Conservation (phyloP, 2,797 vertebrate genomes). For the Falco cherrug region DNA sequence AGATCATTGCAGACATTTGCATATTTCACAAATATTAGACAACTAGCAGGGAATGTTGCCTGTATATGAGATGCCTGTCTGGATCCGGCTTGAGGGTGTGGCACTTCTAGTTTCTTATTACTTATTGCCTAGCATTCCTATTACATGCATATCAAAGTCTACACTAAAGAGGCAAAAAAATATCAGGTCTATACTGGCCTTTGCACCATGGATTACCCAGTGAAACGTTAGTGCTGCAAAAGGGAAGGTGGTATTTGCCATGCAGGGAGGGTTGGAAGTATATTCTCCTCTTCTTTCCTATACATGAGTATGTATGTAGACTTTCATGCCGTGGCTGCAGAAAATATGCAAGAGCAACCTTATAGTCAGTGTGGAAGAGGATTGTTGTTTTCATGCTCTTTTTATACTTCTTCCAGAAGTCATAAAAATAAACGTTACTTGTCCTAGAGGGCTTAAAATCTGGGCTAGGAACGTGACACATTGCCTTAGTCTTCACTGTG, state of each 20-base stretch:
- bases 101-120: background rate
- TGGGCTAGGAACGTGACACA: background rate
- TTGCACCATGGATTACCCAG: background rate
- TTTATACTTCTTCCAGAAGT: background rate
- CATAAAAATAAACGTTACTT: background rate
- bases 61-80: background rate
- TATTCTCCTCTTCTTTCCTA: background rate
- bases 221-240: background rate
- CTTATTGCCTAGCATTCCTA: background rate
- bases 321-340: background rate
- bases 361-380: background rate
- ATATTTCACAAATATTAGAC: background rate
- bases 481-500: background rate
- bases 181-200: background rate
- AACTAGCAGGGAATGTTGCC: background rate
- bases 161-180: background rate
- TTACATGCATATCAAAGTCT: rapidly evolving
- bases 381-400: background rate
- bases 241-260: background rate
- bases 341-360: background rate
- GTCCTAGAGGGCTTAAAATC: background rate
- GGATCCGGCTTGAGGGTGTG: background rate
- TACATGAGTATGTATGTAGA: background rate
- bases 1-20: background rate
- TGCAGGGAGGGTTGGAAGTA: background rate